Conservation (phyloP, 2,888 invertebrate species). For the Dromius quadrimaculatus region DNA sequence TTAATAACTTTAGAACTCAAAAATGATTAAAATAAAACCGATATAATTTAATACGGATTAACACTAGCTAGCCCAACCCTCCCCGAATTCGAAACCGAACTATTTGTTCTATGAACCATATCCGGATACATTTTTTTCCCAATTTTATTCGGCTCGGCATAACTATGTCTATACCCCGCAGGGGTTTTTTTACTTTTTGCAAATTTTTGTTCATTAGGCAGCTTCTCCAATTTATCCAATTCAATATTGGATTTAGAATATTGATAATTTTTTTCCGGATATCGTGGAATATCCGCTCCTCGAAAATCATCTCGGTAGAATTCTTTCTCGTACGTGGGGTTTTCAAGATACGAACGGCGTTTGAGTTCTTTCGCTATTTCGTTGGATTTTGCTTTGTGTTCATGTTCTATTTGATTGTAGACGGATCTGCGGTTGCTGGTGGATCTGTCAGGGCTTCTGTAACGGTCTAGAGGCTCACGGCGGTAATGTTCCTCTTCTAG, state of each 20-base stretch:
- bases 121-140: conserved; percentile 63
- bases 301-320: conserved; percentile 53
- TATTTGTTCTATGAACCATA: conserved; percentile 65
- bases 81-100: conserved; percentile 64
- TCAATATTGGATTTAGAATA: conserved; percentile 62
- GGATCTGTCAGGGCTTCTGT: conserved; percentile 58
- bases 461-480: conserved; percentile 58
- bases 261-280: conserved; percentile 64
- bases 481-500: conserved; percentile 60
- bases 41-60: conserved; percentile 64
- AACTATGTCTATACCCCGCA: conserved; percentile 72
- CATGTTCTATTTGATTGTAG: conserved; percentile 66
- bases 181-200: conserved; percentile 57
- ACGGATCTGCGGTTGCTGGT: conserved; percentile 65
- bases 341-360: conserved; percentile 66
- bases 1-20: too few species aligned
- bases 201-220: conserved; percentile 58
- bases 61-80: conserved; percentile 66
- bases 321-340: conserved; percentile 57
- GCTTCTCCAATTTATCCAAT: conserved; percentile 60
- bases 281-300: conserved; percentile 63
- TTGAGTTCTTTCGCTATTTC: conserved; percentile 68
- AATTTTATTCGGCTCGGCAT: conserved; percentile 71
- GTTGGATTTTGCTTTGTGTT: conserved; percentile 66
- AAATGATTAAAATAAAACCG: too few species aligned